Conservation (phyloP, 2,888 invertebrate species). For the Chymomyza amoena region DNA sequence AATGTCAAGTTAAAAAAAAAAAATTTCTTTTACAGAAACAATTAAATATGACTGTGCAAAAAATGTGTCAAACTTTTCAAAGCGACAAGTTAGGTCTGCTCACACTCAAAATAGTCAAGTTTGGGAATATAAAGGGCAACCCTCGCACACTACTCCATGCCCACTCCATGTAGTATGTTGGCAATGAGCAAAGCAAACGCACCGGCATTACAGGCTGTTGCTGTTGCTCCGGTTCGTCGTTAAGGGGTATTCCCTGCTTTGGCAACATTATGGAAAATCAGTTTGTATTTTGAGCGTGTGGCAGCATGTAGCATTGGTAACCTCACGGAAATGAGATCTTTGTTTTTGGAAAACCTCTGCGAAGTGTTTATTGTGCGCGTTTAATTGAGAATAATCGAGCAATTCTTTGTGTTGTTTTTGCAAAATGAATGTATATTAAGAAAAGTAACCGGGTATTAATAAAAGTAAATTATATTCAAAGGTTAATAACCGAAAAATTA, state of each 20-base stretch:
- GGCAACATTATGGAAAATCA: constrained; percentile 71
- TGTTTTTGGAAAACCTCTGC: neutral
- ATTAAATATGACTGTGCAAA: too few relatives aligned
- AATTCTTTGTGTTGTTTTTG: neutral
- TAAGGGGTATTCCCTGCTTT: constrained; percentile 69
- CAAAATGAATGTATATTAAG: neutral
- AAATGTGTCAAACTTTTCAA: too few relatives aligned
- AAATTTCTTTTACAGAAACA: too few relatives aligned
- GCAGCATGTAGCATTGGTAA: constrained; percentile 45
- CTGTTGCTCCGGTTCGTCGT: constrained; percentile 54
- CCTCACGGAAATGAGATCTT: neutral
- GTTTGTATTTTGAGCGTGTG: constrained; percentile 69
- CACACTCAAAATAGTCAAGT: neutral
- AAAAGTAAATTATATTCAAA: neutral
- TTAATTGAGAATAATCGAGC: neutral
- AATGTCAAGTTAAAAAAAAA: too few relatives aligned
- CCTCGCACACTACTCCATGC: too few relatives aligned
- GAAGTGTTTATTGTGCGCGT: constrained; percentile 6
- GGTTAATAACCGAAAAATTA: neutral
- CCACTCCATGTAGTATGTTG: neutral
- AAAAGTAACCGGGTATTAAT: too few relatives aligned
- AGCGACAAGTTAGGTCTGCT: too few relatives aligned
- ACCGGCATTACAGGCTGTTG: constrained; percentile 70
- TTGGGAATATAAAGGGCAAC: constrained; percentile 3
- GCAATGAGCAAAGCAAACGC: constrained; percentile 40